Conservation (phyloP, 2,888 invertebrate species). For the Hoplodrina ambigua region DNA sequence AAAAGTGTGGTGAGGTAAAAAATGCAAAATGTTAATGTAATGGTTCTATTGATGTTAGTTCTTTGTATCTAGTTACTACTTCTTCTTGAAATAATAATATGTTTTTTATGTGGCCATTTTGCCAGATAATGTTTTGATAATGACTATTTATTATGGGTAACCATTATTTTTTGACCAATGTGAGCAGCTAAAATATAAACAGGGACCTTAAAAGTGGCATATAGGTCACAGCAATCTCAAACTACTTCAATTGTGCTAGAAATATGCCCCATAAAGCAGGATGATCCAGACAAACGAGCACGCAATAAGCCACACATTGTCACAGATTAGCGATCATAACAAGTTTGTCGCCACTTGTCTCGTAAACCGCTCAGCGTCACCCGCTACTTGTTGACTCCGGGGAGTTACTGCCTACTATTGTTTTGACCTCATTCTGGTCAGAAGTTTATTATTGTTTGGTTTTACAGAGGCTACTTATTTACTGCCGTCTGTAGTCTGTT, state of each 20-base stretch:
- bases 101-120: too few relatives aligned
- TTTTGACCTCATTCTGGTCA: slow-evolving; percentile 11
- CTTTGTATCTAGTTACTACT: too few relatives aligned
- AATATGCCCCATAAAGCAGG: slow-evolving; percentile 28
- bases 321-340: slow-evolving; percentile 50
- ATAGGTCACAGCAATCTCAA: neutral
- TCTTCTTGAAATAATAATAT: too few relatives aligned
- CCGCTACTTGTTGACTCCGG: slow-evolving; percentile 44
- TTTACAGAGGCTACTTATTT: neutral
- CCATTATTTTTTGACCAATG: too few relatives aligned
- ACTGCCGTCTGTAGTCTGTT: neutral
- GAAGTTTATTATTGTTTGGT: neutral
- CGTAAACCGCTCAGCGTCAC: slow-evolving; percentile 35
- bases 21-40: too few relatives aligned
- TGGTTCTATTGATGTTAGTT: too few relatives aligned
- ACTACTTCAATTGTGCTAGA: slow-evolving; percentile 17
- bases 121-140: too few relatives aligned
- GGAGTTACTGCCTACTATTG: slow-evolving; percentile 16
- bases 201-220: too few relatives aligned
- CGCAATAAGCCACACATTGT: slow-evolving; percentile 35
- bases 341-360: slow-evolving; percentile 41
- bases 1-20: too few relatives aligned
- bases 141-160: too few relatives aligned
- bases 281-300: slow-evolving; percentile 18
- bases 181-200: too few relatives aligned